Conservation (phyloP, 2,888 invertebrate species). For the Dexiosoma caninum region DNA sequence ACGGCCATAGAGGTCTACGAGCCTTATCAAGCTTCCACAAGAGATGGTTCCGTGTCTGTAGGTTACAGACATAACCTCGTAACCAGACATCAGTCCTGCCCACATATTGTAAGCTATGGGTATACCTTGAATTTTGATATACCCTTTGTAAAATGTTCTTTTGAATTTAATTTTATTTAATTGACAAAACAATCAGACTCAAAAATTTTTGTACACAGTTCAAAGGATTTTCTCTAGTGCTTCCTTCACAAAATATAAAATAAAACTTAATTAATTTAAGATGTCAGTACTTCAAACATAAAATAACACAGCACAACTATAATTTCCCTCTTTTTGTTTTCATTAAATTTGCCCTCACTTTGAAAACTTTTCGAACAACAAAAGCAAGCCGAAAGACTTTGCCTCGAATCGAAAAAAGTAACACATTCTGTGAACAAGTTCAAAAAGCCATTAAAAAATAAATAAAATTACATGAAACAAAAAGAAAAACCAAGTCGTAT, state of each 20-base stretch:
- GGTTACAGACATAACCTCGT: too few species aligned
- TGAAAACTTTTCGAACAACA: not conserved
- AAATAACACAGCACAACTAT: slow-evolving; percentile 36
- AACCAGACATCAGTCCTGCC: too few species aligned
- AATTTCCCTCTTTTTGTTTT: slow-evolving; percentile 19
- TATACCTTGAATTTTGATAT: too few species aligned
- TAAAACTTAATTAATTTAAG: slow-evolving; percentile 63
- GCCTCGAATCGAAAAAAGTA: not conserved
- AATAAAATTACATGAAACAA: slow-evolving; percentile 35
- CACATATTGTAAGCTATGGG: too few species aligned
- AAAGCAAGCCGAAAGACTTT: not conserved
- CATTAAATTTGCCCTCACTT: slow-evolving; percentile 22
- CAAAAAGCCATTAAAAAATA: slow-evolving; percentile 48
- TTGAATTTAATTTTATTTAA: slow-evolving; percentile 9
- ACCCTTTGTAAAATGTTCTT: not conserved
- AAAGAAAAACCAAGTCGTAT: too few species aligned
- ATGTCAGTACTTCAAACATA: slow-evolving; percentile 60
- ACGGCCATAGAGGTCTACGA: too few species aligned
- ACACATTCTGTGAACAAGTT: slow-evolving; percentile 42
- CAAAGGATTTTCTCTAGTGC: slow-evolving; percentile 32
- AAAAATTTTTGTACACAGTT: slow-evolving; percentile 7
- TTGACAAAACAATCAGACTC: slow-evolving; percentile 28
- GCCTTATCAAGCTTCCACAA: too few species aligned
- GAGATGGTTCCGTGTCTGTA: too few species aligned
- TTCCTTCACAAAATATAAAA: slow-evolving; percentile 5